phyloP scores from a whole-genome alignment of 2,797 vertebrate genomes.

The Cirrhinus molitorella region DNA sequence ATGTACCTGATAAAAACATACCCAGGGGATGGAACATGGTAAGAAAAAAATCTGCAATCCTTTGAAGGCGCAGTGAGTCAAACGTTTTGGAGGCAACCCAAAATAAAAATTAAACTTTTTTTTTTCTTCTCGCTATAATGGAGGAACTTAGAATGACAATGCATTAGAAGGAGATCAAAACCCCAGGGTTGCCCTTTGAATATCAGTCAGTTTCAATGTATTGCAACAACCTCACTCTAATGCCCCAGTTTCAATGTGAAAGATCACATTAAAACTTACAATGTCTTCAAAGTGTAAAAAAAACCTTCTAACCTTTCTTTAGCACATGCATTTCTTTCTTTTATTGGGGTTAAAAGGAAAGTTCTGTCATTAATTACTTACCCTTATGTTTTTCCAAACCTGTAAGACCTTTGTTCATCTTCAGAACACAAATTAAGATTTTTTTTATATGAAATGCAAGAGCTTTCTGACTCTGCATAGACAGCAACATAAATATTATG shows the following conservation, averaged over 20 bases:
- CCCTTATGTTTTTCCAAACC: too few relatives aligned
- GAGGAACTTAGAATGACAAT: constrained; percentile 13
- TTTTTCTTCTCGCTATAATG: not conserved
- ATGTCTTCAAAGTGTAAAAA: constrained; percentile 46
- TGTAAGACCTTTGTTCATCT: too few relatives aligned
- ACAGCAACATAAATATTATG: too few relatives aligned
- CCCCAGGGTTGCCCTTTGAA: constrained; percentile 31
- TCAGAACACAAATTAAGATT: too few relatives aligned
- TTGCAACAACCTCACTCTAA: constrained; percentile 32
- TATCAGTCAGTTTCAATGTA: constrained; percentile 39
- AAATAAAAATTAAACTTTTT: constrained; percentile 6
- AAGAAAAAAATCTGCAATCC: constrained; percentile 25
- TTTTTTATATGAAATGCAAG: too few relatives aligned
- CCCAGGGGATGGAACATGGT: constrained; percentile 29
- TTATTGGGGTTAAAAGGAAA: not conserved
- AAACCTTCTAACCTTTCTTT: not conserved
- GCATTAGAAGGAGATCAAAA: constrained; percentile 44
- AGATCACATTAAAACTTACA: constrained; percentile 37
- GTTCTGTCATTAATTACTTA: too few relatives aligned
- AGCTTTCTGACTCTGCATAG: too few relatives aligned
- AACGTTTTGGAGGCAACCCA: constrained; percentile 8
- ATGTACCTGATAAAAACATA: constrained; percentile 12
- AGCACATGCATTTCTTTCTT: not conserved
- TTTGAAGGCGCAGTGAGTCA: constrained; percentile 36
- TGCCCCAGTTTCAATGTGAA: not conserved